Percentiles rank a stretch among this genome's conserved stretches.
Evolutionary conservation across 2,113 vertebrate genomes (phyloP).

Genomic region (Helogale parvula): DNA sequence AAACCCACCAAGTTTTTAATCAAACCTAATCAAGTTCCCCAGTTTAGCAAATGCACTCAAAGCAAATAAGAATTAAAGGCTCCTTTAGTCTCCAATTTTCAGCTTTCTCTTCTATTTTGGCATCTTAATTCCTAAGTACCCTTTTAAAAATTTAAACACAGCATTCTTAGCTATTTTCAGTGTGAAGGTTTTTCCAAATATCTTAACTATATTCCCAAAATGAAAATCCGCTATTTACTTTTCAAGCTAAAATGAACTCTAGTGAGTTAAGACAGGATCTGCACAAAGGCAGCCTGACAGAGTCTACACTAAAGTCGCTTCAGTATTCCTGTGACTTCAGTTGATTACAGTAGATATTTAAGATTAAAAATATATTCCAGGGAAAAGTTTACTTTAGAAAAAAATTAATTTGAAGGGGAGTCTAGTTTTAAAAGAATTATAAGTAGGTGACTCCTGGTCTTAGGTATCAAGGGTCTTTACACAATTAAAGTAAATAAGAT

Average conservation of each 20-base stretch:
- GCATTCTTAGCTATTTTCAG: slow-evolving; percentile 5
- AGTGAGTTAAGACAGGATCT: slow-evolving; percentile 22
- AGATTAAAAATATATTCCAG: slow-evolving; percentile 1
- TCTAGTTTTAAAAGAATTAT: slow-evolving; percentile 26
- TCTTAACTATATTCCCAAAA: background rate
- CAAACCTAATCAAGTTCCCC: background rate
- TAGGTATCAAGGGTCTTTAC: background rate
- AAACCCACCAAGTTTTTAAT: background rate
- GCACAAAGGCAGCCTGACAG: background rate
- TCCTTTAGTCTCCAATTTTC: background rate
- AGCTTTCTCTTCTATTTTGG: slow-evolving; percentile 1
- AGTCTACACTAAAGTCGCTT: background rate
- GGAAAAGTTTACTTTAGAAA: slow-evolving; percentile 39
- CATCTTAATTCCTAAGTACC: background rate
- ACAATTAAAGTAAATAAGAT: background rate
- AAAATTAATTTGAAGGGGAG: slow-evolving; percentile 20
- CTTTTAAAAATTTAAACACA: background rate
- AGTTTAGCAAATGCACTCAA: background rate
- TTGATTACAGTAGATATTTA: background rate
- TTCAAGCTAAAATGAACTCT: slow-evolving; percentile 55
- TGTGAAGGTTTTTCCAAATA: background rate
- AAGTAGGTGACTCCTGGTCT: background rate
- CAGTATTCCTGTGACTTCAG: background rate
- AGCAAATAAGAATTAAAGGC: background rate
- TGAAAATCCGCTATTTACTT: slow-evolving; percentile 42